Evolutionary conservation across 2,797 vertebrate species (phyloP).

Genomic region (Heterohyrax brucei): DNA sequence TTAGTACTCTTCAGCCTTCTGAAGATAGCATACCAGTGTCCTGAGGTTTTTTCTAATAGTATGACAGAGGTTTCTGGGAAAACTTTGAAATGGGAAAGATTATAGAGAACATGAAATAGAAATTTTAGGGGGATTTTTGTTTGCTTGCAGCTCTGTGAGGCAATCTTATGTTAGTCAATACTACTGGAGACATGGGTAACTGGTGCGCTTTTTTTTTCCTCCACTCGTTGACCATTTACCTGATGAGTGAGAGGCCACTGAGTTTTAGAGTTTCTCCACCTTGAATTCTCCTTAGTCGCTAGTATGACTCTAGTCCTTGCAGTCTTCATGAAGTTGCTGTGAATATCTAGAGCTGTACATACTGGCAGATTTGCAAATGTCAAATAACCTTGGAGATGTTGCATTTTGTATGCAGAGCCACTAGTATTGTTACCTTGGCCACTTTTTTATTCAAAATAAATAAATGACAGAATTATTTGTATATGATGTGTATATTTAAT

Average conservation of each 20-base stretch:
- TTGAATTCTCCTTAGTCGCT: not conserved
- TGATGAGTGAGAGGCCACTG: not conserved
- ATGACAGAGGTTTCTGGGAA: not conserved
- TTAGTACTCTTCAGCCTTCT: not conserved
- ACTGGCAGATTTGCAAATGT: slow-evolving; percentile 63
- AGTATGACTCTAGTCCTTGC: not conserved
- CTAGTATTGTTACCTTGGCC: slow-evolving; percentile 77
- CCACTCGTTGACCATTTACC: not conserved
- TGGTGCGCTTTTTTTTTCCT: not conserved
- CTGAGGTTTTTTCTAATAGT: not conserved
- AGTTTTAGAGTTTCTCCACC: not conserved
- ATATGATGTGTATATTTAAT: slow-evolving; percentile 37
- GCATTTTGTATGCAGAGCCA: slow-evolving; percentile 80
- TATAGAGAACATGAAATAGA: not conserved
- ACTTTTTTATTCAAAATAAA: slow-evolving; percentile 85
- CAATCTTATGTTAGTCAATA: not conserved
- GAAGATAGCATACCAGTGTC: not conserved
- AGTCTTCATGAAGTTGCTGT: slow-evolving; percentile 51
- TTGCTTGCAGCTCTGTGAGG: not conserved
- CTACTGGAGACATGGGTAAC: not conserved
- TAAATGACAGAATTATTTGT: slow-evolving; percentile 59
- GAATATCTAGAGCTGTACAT: slow-evolving; percentile 58
- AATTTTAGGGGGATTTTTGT: not conserved
- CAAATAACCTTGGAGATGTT: slow-evolving; percentile 45
- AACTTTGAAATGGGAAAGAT: not conserved